Evolutionary conservation across 2,113 vertebrate genomes (phyloP).

Genomic region (Lepisosteus osseus): DNA sequence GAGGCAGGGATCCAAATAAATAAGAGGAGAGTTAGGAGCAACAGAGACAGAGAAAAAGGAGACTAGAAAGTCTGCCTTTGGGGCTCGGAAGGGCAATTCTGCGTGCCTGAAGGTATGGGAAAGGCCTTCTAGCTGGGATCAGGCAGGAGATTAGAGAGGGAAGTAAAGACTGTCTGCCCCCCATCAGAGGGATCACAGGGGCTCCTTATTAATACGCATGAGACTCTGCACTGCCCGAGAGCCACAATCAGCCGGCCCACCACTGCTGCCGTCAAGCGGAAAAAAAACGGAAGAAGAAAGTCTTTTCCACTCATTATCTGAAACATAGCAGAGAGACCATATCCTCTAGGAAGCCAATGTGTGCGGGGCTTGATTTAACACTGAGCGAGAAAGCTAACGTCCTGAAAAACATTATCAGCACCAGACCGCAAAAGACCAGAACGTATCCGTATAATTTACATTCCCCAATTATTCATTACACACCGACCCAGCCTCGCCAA

Average conservation of each 20-base stretch:
- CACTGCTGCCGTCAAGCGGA: too few species aligned
- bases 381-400: too few species aligned
- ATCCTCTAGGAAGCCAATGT: too few species aligned
- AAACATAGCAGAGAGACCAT: too few species aligned
- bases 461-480: too few species aligned
- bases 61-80: neutral
- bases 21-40: neutral
- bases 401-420: too few species aligned
- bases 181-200: conserved; percentile 27
- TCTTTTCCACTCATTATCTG: too few species aligned
- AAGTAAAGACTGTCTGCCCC: conserved; percentile 16
- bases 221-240: neutral
- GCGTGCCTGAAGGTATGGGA: neutral
- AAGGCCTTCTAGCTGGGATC: conserved; percentile 21
- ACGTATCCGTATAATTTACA: too few species aligned
- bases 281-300: too few species aligned
- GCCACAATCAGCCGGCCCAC: neutral
- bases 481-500: too few species aligned
- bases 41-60: conserved; percentile 11
- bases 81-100: neutral
- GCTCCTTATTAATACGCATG: conserved; percentile 38
- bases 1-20: neutral
- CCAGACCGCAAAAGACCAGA: too few species aligned
- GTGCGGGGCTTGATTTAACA: too few species aligned
- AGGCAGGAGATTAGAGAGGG: conserved; percentile 25